Evolutionary conservation across 2,797 vertebrate species (phyloP).

Genomic region (Danio jaintianensis): DNA sequence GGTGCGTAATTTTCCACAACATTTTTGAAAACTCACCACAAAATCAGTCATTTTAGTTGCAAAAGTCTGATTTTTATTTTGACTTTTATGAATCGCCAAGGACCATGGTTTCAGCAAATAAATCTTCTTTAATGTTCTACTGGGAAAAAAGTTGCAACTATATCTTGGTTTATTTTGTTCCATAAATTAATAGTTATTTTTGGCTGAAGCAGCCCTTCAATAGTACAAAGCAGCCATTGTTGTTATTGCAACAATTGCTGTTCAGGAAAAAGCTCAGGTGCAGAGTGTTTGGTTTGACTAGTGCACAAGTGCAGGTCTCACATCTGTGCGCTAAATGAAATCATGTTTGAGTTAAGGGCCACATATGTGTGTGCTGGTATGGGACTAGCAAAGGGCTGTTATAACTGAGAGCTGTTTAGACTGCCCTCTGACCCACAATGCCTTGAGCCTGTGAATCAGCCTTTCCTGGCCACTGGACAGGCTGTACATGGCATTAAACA

Average conservation of each 20-base stretch:
- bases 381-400: constrained; percentile 12
- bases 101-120: too few relatives aligned
- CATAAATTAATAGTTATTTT: too few relatives aligned
- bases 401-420: constrained; percentile 33
- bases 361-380: constrained; percentile 20
- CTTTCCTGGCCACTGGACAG: constrained; percentile 32
- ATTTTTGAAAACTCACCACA: too few relatives aligned
- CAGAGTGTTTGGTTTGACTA: not conserved
- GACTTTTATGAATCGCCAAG: too few relatives aligned
- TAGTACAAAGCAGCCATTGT: not conserved
- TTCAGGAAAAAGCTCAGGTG: not conserved
- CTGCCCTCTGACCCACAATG: constrained; percentile 22
- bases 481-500: constrained; percentile 44
- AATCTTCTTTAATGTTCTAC: too few relatives aligned
- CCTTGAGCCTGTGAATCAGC: constrained; percentile 43
- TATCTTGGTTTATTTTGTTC: too few relatives aligned
- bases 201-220: too few relatives aligned
- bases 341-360: constrained; percentile 14
- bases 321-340: constrained; percentile 17
- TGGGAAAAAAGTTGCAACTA: too few relatives aligned
- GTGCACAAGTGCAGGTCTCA: not conserved
- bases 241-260: not conserved
- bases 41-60: too few relatives aligned
- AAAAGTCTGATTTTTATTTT: too few relatives aligned
- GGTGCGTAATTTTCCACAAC: too few relatives aligned